Evolutionary conservation across 1,140 invertebrate species (phyloP).

Genomic region (Lepidurus apus): DNA sequence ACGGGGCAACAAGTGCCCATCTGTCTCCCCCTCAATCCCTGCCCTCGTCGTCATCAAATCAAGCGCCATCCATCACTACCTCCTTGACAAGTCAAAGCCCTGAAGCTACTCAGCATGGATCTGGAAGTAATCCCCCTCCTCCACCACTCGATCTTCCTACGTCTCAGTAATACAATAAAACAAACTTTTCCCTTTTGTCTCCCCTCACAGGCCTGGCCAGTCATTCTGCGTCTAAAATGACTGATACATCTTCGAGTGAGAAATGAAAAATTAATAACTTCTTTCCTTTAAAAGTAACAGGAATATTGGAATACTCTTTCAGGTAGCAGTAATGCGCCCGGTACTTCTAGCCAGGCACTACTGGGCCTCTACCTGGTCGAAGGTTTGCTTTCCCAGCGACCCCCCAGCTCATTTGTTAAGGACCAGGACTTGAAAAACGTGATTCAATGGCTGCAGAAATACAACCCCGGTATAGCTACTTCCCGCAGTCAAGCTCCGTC

Average conservation of each 20-base stretch:
- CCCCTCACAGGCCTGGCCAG: not conserved
- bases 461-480: not conserved
- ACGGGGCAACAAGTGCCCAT: not conserved
- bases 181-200: not conserved
- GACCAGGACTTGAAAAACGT: not conserved
- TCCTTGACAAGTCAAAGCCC: not conserved
- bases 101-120: not conserved
- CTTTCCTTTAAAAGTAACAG: not conserved
- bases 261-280: too few relatives aligned
- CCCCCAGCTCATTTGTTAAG: not conserved
- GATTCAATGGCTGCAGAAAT: not conserved
- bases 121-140: not conserved
- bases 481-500: not conserved
- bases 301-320: not conserved
- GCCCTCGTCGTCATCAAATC: not conserved
- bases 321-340: not conserved
- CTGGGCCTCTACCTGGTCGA: not conserved
- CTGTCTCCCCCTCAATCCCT: not conserved
- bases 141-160: not conserved
- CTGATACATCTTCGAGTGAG: too few relatives aligned
- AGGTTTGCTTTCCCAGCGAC: not conserved
- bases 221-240: not conserved
- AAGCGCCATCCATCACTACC: not conserved
- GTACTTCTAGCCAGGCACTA: not conserved
- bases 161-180: not conserved